These are phyloP conservation scores for Rousettus leschenaultii DNA, from an alignment of 2,113 vertebrate genomes.

Conservation along the genomic window DNA sequence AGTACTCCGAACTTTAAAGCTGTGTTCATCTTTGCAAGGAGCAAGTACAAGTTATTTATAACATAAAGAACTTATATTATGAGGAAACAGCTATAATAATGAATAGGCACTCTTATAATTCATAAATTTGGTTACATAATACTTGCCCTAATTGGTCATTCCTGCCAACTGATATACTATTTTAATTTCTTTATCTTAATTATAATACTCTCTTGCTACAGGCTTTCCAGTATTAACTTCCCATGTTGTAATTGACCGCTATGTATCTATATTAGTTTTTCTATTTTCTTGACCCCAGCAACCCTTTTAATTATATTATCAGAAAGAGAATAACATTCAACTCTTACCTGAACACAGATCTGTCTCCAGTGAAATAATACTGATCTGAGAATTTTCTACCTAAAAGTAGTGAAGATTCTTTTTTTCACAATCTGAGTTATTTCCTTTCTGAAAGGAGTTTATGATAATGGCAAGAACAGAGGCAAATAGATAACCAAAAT, in stretches of 20 bases:
- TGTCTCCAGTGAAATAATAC: background rate
- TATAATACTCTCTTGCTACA: constrained; percentile 41
- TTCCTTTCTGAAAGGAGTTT: background rate
- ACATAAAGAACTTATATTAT: constrained; percentile 40
- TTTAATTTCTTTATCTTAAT: constrained; percentile 64
- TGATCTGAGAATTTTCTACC: background rate
- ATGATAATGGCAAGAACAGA: background rate
- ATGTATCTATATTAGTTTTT: constrained; percentile 53
- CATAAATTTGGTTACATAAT: constrained; percentile 47
- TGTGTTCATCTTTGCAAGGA: background rate
- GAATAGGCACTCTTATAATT: constrained; percentile 14
- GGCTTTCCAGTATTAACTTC: constrained; percentile 45
- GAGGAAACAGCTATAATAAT: constrained; percentile 34
- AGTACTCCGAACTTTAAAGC: background rate
- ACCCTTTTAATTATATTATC: constrained; percentile 24
- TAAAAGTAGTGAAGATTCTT: background rate
- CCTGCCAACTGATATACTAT: constrained; percentile 28
- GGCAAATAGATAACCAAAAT: background rate
- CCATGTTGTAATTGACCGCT: constrained; percentile 57
- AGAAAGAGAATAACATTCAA: constrained; percentile 3
- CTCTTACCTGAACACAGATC: background rate
- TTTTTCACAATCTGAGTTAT: background rate
- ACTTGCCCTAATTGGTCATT: constrained; percentile 54
- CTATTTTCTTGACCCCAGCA: constrained; percentile 24
- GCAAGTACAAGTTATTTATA: constrained; percentile 38